Conservation (phyloP, 2,797 vertebrate species). For the Botia kubotai region DNA sequence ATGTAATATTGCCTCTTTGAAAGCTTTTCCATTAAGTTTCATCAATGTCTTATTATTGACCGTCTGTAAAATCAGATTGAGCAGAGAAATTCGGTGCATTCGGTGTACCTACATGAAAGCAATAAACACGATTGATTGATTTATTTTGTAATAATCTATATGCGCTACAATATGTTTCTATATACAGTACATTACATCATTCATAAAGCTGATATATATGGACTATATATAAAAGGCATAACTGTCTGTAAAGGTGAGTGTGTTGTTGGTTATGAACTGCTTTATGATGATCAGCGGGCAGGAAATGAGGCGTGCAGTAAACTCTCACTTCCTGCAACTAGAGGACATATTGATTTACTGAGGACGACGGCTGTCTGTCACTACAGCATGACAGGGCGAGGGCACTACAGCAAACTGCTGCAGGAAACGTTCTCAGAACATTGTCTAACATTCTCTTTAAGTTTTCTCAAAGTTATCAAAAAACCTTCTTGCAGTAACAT, state of each 20-base stretch:
- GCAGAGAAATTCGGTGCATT: neutral
- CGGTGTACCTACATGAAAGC: neutral
- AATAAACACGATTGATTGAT: neutral
- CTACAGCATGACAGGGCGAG: neutral
- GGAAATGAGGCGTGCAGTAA: conserved; percentile 1
- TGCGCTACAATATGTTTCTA: neutral
- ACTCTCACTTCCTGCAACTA: neutral
- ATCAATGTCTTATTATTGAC: neutral
- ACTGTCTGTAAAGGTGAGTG: too few species aligned
- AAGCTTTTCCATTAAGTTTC: neutral
- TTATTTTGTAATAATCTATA: neutral
- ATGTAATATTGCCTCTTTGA: neutral
- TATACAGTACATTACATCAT: neutral
- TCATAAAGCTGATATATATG: neutral
- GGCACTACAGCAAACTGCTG: conserved; percentile 7
- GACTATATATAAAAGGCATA: too few species aligned
- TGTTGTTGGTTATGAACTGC: conserved; percentile 12
- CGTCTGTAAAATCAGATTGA: neutral
- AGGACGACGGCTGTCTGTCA: conserved; percentile 1
- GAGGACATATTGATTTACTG: conserved; percentile 7
- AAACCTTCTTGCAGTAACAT: too few species aligned
- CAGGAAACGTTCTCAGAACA: too few species aligned
- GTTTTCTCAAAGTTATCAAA: too few species aligned
- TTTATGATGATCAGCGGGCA: conserved; percentile 20
- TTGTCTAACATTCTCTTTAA: too few species aligned